These are phyloP conservation scores for Cricetomys ansorgei DNA, from an alignment of 2,113 vertebrate species.

Conservation along the genomic window DNA sequence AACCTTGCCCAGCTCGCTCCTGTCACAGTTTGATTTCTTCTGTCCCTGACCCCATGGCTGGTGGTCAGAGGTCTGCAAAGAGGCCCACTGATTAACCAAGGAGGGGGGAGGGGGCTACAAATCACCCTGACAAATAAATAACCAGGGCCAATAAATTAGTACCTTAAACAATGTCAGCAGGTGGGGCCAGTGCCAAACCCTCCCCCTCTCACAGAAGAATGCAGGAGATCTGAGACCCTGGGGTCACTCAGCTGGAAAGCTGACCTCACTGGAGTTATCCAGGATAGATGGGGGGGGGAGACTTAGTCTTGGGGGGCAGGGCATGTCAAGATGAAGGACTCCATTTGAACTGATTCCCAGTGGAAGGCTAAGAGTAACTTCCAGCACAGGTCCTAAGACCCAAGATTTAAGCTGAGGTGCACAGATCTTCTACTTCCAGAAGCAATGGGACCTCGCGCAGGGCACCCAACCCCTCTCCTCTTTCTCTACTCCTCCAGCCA, in stretches of 20 bases:
- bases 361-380: not conserved
- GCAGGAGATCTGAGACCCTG: not conserved
- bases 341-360: not conserved
- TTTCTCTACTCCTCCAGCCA: not conserved
- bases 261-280: not conserved
- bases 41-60: not conserved
- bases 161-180: not conserved
- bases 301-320: not conserved
- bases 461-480: no score
- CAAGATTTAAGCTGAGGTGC: not conserved
- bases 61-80: not conserved
- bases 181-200: fast-evolving
- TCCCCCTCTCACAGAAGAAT: not conserved
- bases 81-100: not conserved
- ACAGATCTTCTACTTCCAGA: fast-evolving
- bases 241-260: not conserved
- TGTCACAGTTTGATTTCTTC: not conserved
- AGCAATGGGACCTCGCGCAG: not conserved
- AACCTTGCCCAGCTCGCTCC: not conserved
- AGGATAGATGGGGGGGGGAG: not conserved
- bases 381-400: not conserved
- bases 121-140: not conserved
- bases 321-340: not conserved
- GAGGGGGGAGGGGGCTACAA: not conserved
- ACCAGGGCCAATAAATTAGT: not conserved